These are phyloP conservation scores for Rhinoraja longicauda DNA, from an alignment of 2,797 vertebrate genomes.

Conservation along the genomic window DNA sequence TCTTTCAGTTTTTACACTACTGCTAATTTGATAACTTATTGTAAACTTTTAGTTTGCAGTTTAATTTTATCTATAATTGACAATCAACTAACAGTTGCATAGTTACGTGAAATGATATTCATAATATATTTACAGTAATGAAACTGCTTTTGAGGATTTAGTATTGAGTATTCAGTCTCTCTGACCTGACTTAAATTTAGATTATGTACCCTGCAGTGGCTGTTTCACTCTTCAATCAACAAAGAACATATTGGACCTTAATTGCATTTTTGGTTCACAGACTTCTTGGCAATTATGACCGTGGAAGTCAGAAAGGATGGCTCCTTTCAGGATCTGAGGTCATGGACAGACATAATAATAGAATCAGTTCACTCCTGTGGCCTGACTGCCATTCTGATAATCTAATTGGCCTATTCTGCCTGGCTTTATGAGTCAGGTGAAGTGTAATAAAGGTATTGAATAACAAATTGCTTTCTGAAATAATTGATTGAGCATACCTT, in stretches of 20 bases:
- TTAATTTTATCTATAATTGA: neutral
- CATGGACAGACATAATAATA: slow-evolving; percentile 46
- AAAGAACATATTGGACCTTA: slow-evolving; percentile 44
- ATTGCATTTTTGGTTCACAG: slow-evolving; percentile 48
- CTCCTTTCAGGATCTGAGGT: slow-evolving; percentile 46
- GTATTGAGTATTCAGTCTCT: neutral
- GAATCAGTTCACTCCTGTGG: slow-evolving; percentile 45
- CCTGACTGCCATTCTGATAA: slow-evolving; percentile 41
- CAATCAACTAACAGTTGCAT: neutral
- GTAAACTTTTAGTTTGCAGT: neutral
- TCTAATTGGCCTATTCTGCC: slow-evolving; percentile 43
- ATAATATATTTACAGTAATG: neutral
- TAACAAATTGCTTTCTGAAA: neutral
- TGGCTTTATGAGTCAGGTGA: slow-evolving; percentile 45
- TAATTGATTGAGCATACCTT: neutral
- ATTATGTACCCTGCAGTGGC: slow-evolving; percentile 37
- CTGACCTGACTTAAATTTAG: slow-evolving; percentile 44
- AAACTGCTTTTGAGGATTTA: neutral
- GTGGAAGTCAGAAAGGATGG: slow-evolving; percentile 46
- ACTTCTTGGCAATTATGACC: slow-evolving; percentile 48
- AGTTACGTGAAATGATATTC: too few species aligned
- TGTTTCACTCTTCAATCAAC: slow-evolving; percentile 21
- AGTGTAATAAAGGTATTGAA: slow-evolving; percentile 38
- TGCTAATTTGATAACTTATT: neutral
- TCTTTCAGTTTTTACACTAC: neutral